Evolutionary conservation across 2,113 vertebrate species (phyloP).

Genomic region (Albula goreensis): DNA sequence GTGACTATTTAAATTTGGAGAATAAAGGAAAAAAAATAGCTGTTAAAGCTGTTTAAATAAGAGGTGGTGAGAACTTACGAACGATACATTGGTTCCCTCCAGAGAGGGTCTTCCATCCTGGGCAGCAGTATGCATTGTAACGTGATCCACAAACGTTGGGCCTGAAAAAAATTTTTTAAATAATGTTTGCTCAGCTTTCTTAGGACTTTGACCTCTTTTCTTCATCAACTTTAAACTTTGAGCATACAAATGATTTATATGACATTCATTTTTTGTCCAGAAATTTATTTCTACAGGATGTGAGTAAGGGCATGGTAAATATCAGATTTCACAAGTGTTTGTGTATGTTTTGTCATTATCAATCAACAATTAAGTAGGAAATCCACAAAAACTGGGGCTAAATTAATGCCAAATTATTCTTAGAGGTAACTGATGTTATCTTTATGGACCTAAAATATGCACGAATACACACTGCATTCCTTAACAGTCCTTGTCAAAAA

Average conservation of each 20-base stretch:
- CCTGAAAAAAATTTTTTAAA: constrained; percentile 59
- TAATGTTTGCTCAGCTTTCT: neutral
- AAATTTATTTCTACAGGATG: neutral
- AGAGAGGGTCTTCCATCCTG: constrained; percentile 97
- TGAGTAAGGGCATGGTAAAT: neutral
- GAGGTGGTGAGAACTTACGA: constrained; percentile 80
- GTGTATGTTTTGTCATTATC: neutral
- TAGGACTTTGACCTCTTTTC: neutral
- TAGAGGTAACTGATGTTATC: neutral
- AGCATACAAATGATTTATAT: neutral
- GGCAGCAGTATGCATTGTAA: constrained; percentile 94
- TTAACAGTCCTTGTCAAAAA: neutral
- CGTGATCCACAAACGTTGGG: constrained; percentile 96
- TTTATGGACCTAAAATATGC: neutral
- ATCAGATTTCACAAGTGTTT: neutral
- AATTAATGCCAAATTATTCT: neutral
- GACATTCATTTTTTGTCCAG: neutral
- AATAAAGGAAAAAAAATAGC: no score
- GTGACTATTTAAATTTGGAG: no score
- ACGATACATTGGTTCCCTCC: constrained; percentile 99
- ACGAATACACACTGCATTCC: neutral
- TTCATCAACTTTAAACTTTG: neutral
- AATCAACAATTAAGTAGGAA: neutral
- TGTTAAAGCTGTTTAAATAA: neutral
- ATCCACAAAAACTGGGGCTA: neutral